Conservation (phyloP, 2,113 vertebrate species). For the Brachypteracias leptosomus region DNA sequence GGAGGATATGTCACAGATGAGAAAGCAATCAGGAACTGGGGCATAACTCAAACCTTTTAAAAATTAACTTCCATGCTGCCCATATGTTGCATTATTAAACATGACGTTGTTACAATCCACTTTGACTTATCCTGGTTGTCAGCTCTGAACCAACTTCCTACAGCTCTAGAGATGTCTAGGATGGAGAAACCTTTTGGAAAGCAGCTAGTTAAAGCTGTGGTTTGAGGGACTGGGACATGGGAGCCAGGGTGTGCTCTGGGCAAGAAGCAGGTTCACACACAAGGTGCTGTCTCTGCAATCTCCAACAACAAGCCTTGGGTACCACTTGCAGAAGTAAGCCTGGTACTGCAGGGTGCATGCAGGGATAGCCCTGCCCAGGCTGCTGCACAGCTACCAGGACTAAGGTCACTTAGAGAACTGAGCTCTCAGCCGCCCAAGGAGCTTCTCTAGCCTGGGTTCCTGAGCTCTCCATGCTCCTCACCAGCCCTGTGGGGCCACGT, state of each 20-base stretch:
- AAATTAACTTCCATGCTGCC: not conserved
- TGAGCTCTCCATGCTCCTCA: not conserved
- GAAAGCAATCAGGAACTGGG: not conserved
- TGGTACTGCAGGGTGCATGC: not conserved
- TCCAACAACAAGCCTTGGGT: not conserved
- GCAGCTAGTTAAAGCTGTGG: not conserved
- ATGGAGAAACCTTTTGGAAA: not conserved
- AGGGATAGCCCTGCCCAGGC: not conserved
- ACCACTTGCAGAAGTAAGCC: not conserved
- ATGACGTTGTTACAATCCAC: not conserved
- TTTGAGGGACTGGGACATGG: not conserved
- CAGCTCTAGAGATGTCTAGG: not conserved
- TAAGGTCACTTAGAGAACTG: not conserved
- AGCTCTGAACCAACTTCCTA: not conserved
- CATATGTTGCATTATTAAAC: constrained; percentile 8
- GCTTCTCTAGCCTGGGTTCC: fast-evolving
- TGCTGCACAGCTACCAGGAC: not conserved
- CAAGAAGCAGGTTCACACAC: not conserved
- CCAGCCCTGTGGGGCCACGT: not conserved
- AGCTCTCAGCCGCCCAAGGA: not conserved
- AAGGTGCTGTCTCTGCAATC: not conserved
- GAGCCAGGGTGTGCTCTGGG: not conserved
- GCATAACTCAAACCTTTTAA: not conserved
- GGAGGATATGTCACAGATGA: not conserved
- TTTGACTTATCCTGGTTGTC: not conserved